phyloP scores from a whole-genome alignment of 2,797 vertebrate species.

The Molothrus ater region DNA sequence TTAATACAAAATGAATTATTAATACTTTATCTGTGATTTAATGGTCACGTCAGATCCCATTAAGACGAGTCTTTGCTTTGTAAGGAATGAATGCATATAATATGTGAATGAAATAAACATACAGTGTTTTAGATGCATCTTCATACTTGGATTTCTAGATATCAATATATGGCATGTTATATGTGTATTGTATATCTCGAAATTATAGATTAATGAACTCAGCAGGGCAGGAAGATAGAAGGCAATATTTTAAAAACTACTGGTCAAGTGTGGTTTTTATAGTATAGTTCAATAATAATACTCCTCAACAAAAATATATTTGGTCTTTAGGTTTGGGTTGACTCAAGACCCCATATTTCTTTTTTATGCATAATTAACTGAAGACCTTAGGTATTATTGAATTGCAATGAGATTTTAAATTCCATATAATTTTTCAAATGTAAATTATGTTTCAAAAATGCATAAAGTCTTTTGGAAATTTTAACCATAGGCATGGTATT shows the following conservation, averaged over 20 bases:
- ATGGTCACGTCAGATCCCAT: neutral
- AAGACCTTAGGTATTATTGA: neutral
- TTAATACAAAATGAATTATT: neutral
- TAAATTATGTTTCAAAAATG: neutral
- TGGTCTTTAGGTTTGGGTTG: neutral
- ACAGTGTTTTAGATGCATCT: neutral
- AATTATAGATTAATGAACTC: neutral
- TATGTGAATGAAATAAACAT: neutral
- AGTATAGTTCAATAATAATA: neutral
- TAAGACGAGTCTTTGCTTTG: neutral
- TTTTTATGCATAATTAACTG: neutral
- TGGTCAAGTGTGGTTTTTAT: neutral
- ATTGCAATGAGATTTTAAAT: neutral
- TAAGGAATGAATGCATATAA: neutral
- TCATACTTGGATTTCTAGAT: neutral
- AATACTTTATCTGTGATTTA: neutral
- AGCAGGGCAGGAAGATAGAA: fast-evolving
- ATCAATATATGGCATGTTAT: neutral
- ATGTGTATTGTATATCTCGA: neutral
- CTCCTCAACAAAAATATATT: neutral
- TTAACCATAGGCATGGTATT: neutral
- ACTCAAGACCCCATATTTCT: neutral
- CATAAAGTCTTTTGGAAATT: neutral
- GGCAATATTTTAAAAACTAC: neutral
- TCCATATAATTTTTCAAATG: neutral